Base-by-base conservation (phyloP, 2,797 vertebrate genomes). In the Bradypus variegatus region DNA sequence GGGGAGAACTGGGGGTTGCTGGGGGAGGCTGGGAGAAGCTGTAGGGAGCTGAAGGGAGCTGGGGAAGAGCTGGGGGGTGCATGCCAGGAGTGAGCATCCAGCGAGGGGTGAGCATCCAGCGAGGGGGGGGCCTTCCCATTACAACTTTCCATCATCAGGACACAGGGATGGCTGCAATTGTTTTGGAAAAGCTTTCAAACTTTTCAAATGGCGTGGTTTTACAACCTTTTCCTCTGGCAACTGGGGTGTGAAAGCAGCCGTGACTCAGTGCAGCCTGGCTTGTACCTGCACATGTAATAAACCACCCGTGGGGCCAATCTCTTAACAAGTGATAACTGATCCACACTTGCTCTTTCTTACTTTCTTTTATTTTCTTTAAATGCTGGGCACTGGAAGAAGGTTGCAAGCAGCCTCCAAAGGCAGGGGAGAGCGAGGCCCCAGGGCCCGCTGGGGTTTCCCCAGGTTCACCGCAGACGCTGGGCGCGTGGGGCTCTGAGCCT, bases 401-500 rank as follows among this genome's bases (percentile, higher is more conserved):
- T 60, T 33, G 69, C 27, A 70, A 38, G 55, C 85, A 53, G 60
- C n/a, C 79, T 78, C 62, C 81, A 69, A 58, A 94, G 38, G 18
- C 50, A 62, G 70, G 62, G 55, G 72, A 64, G 67, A 89, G 89
- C 75, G 77, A 91, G 65, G 41, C 75, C 55, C 10, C 10, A 45
- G 84, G 25, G 84, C 83, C 80, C 0, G 3, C 33, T 53, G 85
- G 84, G 78, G 77, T 58, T 85, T 92, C 92, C 94, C 93, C 94
- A 95, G 21, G 58, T 8, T 92, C 89, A 92, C 84, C 92, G 53
- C 86, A 91, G 93, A 93, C 67, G 92, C 88, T 88, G 91, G 89
- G 92, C 92, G 11, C 13, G 50, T 12, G 50, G 69, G 58, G 95
- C 91, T 95, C 94, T 82, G 85, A 67, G 53, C 45, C 90, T 94